These are phyloP conservation scores for Engystomops pustulosus DNA, from an alignment of 2,113 vertebrate species.

Conservation along the genomic window DNA sequence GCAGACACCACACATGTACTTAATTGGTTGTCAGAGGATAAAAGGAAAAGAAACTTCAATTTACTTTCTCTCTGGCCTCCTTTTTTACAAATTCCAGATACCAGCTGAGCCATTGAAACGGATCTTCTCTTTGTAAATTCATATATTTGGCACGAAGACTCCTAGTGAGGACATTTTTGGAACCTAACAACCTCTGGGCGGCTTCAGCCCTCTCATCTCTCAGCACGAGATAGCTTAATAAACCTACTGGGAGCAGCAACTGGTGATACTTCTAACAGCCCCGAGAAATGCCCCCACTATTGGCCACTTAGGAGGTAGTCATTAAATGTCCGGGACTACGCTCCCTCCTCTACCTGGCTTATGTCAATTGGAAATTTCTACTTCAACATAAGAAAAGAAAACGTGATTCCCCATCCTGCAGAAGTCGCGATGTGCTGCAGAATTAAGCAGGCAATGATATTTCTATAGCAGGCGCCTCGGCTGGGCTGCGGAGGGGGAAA, in stretches of 20 bases:
- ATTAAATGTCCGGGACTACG: slow-evolving; percentile 64
- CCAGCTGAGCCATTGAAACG: slow-evolving; percentile 37
- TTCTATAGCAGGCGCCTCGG: slow-evolving; percentile 64
- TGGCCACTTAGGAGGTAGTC: slow-evolving; percentile 58
- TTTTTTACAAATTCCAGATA: slow-evolving; percentile 2
- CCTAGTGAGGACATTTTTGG: slow-evolving; percentile 23
- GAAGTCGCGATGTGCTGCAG: slow-evolving; percentile 65
- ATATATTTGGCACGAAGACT: slow-evolving; percentile 15
- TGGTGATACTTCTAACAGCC: slow-evolving; percentile 63
- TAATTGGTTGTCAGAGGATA: slow-evolving; percentile 35
- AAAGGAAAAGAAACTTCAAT: slow-evolving; percentile 1
- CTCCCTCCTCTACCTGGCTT: slow-evolving; percentile 64
- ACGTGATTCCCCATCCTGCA: slow-evolving; percentile 59
- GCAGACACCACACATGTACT: not conserved
- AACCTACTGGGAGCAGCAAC: slow-evolving; percentile 28
- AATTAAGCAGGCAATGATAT: slow-evolving; percentile 71
- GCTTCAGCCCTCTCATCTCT: slow-evolving; percentile 13
- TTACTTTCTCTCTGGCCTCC: not conserved
- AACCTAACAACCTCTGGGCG: slow-evolving; percentile 42
- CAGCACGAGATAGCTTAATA: slow-evolving; percentile 48
- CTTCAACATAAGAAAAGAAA: slow-evolving; percentile 65
- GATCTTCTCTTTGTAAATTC: slow-evolving; percentile 41
- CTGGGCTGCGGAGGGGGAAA: slow-evolving; percentile 65
- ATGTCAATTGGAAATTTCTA: slow-evolving; percentile 57
- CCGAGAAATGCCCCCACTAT: slow-evolving; percentile 56